phyloP scores from a whole-genome alignment of 53 echinoderm and acorn worm species.

The Echinarachnius parma region DNA sequence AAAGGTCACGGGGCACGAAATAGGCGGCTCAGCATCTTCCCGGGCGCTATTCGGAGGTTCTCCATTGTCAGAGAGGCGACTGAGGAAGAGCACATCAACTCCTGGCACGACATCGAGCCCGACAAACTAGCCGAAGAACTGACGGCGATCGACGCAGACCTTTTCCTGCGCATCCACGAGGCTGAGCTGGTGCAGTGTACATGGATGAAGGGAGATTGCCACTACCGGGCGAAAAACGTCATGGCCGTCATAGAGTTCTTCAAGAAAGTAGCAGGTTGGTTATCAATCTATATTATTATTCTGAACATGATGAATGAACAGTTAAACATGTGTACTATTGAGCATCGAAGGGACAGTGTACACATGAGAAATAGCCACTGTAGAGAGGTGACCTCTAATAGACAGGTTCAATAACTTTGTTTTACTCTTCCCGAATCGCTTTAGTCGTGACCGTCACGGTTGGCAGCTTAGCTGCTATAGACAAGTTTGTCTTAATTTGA shows the following conservation, averaged over 20 bases:
- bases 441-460: no score
- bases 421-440: no score
- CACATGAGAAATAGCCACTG: no score
- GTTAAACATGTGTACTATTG: no score
- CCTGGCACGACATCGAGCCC: constrained; percentile 46
- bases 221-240: constrained; percentile 64
- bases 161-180: constrained; percentile 72
- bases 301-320: no score
- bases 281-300: no score
- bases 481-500: no score
- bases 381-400: no score
- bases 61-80: background rate
- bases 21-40: background rate
- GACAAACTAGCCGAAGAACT: constrained; percentile 64
- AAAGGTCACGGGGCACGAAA: background rate
- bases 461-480: no score
- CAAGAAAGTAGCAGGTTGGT: constrained; percentile 54
- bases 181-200: constrained; percentile 77
- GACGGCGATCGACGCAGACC: constrained; percentile 61
- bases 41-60: background rate
- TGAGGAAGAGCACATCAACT: background rate
- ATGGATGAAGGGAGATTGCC: constrained; percentile 70
- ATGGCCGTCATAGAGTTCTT: constrained; percentile 66
- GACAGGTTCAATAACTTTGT: no score
- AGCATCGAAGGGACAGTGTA: no score